Evolutionary conservation across 35 echinoderm and acorn worm species (phyloP).

Genomic region (Lytechinus variegatus): DNA sequence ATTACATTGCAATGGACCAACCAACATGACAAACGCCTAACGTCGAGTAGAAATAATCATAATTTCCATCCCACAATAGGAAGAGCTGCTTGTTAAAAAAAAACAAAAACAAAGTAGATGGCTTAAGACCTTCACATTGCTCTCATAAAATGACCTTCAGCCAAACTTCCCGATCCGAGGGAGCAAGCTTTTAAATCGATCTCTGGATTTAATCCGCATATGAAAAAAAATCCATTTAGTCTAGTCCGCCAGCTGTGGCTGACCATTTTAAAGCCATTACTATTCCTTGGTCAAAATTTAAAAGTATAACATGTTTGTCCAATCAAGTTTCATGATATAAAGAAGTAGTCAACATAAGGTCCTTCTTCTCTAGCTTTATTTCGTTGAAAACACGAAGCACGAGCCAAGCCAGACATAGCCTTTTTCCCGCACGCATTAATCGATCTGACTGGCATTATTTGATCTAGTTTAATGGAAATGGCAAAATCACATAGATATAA

Average conservation of each 20-base stretch:
- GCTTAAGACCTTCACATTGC: too few species aligned
- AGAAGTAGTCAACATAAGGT: not conserved
- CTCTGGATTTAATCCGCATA: not conserved
- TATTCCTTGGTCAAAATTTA: not conserved
- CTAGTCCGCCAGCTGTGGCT: not conserved
- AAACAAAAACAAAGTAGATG: too few species aligned
- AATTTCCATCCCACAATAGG: too few species aligned
- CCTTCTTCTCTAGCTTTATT: not conserved
- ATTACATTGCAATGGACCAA: too few species aligned
- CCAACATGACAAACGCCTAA: too few species aligned
- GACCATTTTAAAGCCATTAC: not conserved
- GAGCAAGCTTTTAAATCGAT: slow-evolving; percentile 1
- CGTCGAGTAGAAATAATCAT: too few species aligned
- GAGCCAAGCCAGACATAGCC: not conserved
- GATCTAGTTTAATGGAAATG: not conserved
- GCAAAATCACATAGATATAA: not conserved
- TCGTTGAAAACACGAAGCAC: not conserved
- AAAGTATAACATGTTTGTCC: not conserved
- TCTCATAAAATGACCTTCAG: not conserved
- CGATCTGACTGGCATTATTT: not conserved
- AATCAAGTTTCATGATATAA: not conserved
- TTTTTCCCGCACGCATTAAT: not conserved
- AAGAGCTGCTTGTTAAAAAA: too few species aligned
- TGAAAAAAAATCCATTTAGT: not conserved
- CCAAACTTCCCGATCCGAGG: not conserved